Evolutionary conservation across 2,888 invertebrate species (phyloP).

Genomic region (Odontocolon sp.): DNA sequence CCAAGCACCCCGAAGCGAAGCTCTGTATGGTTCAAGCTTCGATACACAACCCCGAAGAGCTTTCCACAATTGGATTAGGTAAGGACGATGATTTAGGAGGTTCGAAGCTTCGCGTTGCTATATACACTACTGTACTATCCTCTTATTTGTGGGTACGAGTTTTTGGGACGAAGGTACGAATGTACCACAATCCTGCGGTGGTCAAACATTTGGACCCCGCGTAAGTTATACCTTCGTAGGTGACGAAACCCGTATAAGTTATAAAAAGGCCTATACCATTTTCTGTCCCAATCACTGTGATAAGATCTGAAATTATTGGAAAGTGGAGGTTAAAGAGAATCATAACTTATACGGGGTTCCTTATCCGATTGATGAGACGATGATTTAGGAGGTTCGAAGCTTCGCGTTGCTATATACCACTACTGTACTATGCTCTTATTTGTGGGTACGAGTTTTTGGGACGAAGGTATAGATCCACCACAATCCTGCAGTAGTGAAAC

Average conservation of each 20-base stretch:
- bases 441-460: slow-evolving; percentile 25
- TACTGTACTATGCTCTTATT: slow-evolving; percentile 8
- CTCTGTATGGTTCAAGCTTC: neutral
- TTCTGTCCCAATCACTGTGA: too few relatives aligned
- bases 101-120: slow-evolving; percentile 16
- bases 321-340: too few relatives aligned
- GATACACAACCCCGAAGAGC: slow-evolving; percentile 57
- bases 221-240: too few relatives aligned
- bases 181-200: too few relatives aligned
- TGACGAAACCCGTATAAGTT: too few relatives aligned
- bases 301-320: too few relatives aligned
- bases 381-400: slow-evolving; percentile 53
- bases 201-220: neutral
- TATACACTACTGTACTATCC: neutral
- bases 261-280: too few relatives aligned
- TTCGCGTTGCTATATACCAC: neutral
- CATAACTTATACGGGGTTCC: too few relatives aligned
- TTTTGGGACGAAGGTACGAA: slow-evolving; percentile 12
- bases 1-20: slow-evolving; percentile 40
- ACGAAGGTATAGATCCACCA: neutral
- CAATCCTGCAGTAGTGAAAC: neutral
- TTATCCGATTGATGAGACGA: too few relatives aligned
- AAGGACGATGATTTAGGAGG: slow-evolving; percentile 56
- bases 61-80: slow-evolving; percentile 58
- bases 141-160: slow-evolving; percentile 24